These are phyloP conservation scores for Neomorphus geoffroyi DNA, from an alignment of 2,797 vertebrate species.

Conservation along the genomic window DNA sequence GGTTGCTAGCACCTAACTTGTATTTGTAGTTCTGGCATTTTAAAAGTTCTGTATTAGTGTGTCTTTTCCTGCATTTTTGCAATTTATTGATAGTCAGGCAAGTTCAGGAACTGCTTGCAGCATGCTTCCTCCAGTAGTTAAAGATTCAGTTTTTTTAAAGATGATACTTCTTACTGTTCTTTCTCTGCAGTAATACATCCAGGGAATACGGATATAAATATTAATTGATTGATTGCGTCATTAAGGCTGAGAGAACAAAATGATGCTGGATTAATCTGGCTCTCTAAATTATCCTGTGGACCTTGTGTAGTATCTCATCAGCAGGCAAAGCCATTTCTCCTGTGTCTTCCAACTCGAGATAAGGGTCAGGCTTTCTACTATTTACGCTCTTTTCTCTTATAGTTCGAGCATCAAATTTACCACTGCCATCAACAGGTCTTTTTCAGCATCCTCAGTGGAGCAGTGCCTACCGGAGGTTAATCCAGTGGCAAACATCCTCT, in stretches of 20 bases:
- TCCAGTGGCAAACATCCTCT: background rate
- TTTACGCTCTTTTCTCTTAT: background rate
- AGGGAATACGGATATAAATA: background rate
- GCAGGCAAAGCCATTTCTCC: background rate
- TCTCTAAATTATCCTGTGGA: background rate
- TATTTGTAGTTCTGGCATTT: background rate
- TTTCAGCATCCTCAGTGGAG: background rate
- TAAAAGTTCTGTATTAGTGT: fast-evolving
- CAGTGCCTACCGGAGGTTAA: background rate
- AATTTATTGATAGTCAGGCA: background rate
- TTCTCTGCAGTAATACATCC: background rate
- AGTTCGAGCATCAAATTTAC: background rate
- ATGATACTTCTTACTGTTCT: background rate
- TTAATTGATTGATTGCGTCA: background rate
- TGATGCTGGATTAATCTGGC: background rate
- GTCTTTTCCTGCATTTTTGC: background rate
- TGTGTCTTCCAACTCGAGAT: background rate
- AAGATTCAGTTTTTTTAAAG: background rate
- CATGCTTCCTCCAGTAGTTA: background rate
- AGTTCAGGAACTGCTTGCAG: background rate
- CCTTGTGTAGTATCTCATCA: background rate
- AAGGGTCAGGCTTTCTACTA: background rate
- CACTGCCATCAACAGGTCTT: background rate
- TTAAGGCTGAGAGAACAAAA: background rate
- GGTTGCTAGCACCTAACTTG: background rate